phyloP scores from a whole-genome alignment of 2,113 vertebrate species.

The Danionella cerebrum region DNA sequence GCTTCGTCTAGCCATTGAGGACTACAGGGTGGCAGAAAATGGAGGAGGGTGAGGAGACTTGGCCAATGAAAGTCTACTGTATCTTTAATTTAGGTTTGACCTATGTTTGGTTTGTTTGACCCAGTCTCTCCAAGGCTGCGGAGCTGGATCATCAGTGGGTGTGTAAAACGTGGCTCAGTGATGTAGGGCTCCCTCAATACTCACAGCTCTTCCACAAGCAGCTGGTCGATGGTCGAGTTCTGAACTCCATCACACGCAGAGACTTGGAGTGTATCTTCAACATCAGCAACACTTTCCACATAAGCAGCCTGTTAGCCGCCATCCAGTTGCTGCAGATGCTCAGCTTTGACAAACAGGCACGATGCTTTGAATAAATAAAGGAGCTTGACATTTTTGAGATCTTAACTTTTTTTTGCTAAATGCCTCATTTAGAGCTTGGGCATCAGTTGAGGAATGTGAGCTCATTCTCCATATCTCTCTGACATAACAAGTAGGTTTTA shows the following conservation, averaged over 20 bases:
- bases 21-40: conserved; percentile 58
- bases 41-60: conserved; percentile 58
- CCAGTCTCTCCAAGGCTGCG: conserved; percentile 62
- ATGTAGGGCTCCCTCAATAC: conserved; percentile 65
- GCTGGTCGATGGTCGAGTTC: conserved; percentile 63
- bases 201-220: conserved; percentile 65
- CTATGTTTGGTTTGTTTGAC: background rate
- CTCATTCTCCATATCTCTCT: too few species aligned
- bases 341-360: conserved; percentile 63
- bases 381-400: too few species aligned
- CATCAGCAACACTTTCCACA: conserved; percentile 60
- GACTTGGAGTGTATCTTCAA: conserved; percentile 62
- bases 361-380: too few species aligned
- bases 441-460: too few species aligned
- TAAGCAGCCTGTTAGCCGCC: conserved; percentile 62
- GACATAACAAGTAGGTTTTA: too few species aligned
- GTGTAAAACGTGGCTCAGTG: conserved; percentile 64
- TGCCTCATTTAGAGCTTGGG: too few species aligned
- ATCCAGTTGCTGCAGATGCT: conserved; percentile 64
- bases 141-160: conserved; percentile 71
- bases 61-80: too few species aligned
- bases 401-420: too few species aligned
- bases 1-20: conserved; percentile 65
- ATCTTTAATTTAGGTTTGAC: too few species aligned
- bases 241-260: conserved; percentile 59